Evolutionary conservation across 2,888 invertebrate species (phyloP).

Genomic region (Alcis repandata): DNA sequence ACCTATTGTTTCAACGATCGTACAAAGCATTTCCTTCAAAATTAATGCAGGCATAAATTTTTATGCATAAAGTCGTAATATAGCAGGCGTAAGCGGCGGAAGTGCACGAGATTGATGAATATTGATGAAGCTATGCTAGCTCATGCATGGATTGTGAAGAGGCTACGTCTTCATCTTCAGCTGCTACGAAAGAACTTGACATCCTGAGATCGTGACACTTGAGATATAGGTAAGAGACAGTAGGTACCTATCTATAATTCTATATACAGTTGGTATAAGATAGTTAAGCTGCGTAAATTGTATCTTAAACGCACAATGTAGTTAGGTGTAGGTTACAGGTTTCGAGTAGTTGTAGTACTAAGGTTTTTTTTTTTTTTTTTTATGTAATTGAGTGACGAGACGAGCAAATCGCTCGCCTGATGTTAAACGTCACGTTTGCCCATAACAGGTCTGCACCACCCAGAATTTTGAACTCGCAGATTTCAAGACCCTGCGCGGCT

Average conservation of each 20-base stretch:
- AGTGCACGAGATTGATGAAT: constrained; percentile 34
- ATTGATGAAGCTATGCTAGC: constrained; percentile 30
- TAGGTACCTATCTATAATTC: background rate
- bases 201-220: background rate
- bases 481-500: no score
- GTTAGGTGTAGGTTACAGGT: no score
- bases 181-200: constrained; percentile 2
- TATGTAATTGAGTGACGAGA: no score
- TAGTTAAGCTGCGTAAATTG: background rate
- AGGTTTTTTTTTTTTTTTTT: no score
- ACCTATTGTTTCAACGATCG: constrained; percentile 23
- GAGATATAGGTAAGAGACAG: background rate
- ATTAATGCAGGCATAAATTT: constrained; percentile 21
- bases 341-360: no score
- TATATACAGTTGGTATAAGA: background rate
- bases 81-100: constrained; percentile 27
- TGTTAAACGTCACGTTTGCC: no score
- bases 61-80: constrained; percentile 27
- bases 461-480: no score
- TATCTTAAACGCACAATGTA: no score
- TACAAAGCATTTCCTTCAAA: constrained; percentile 16
- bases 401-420: no score
- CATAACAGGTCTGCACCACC: no score
- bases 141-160: constrained; percentile 23
- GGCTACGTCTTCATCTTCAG: constrained; percentile 18